Evolutionary conservation across 1,140 invertebrate species (phyloP).

Genomic region (Andricus grossulariae): DNA sequence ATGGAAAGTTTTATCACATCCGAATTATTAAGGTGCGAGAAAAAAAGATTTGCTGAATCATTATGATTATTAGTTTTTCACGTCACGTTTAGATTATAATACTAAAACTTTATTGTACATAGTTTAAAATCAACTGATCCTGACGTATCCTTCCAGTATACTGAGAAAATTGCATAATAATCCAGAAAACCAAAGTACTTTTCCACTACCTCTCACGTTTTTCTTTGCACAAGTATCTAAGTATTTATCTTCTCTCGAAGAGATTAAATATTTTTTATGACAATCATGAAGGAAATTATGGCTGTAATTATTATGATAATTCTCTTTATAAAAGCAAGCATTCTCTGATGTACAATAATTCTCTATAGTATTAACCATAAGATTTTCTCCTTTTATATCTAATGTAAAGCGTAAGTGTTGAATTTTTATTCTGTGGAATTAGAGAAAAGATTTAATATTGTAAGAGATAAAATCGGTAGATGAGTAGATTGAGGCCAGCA

Average conservation of each 20-base stretch:
- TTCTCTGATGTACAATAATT: conserved; percentile 10
- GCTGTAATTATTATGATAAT: conserved; percentile 25
- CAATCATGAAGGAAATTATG: conserved; percentile 18
- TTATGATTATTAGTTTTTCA: no score
- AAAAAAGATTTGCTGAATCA: no score
- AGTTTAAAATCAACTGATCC: no score
- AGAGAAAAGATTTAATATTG: background rate
- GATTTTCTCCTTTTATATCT: conserved; percentile 17
- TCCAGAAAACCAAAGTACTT: background rate
- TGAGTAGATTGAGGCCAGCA: background rate
- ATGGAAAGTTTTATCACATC: no score
- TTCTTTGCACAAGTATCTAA: background rate
- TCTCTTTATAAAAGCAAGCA: conserved; percentile 25
- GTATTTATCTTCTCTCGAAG: background rate
- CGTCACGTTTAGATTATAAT: no score
- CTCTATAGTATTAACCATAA: conserved; percentile 16
- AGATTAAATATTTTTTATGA: conserved; percentile 13
- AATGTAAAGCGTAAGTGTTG: background rate
- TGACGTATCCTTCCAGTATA: background rate
- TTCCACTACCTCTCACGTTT: background rate
- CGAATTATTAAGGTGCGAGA: no score
- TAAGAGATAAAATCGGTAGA: background rate
- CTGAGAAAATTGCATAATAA: background rate
- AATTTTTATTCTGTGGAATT: conserved; percentile 1
- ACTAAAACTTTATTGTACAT: no score